Percentiles rank a stretch among this genome's conserved stretches.
These are phyloP conservation scores for Nothocercus nigrocapillus DNA, from an alignment of 2,113 vertebrate genomes.

Conservation along the genomic window DNA sequence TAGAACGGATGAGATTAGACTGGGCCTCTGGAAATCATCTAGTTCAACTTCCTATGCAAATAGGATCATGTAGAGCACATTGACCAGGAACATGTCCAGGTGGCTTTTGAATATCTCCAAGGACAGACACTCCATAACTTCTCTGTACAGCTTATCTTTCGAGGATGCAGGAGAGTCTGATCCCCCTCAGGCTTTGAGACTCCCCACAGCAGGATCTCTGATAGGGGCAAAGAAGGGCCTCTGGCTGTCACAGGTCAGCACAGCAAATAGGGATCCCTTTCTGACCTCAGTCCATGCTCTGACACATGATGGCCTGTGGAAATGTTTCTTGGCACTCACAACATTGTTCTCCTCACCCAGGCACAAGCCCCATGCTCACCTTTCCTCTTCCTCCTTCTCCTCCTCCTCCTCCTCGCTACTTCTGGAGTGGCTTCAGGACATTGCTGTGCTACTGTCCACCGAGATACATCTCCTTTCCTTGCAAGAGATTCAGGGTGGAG, in stretches of 20 bases:
- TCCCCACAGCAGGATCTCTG: accelerated
- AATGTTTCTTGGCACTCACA: background rate
- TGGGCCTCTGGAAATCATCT: background rate
- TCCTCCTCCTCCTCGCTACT: background rate
- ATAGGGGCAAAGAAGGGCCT: background rate
- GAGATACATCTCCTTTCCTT: background rate
- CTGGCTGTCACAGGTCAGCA: accelerated
- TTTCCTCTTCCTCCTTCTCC: background rate
- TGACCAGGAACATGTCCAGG: background rate
- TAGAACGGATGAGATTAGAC: background rate
- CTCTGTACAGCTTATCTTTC: background rate
- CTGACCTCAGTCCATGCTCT: background rate
- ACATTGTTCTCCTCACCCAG: background rate
- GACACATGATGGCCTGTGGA: background rate
- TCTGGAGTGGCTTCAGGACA: background rate
- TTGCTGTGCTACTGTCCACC: accelerated
- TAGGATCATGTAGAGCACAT: background rate
- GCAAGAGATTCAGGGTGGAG: accelerated
- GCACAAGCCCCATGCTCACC: background rate
- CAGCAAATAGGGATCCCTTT: accelerated
- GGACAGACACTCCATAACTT: background rate
- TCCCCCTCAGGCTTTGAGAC: background rate
- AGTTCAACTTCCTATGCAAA: background rate
- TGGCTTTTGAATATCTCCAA: background rate
- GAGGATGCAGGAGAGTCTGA: background rate